A percentile compares a stretch with the other conserved stretches of the same genome.
phyloP scores from a whole-genome alignment of 2,888 invertebrate species.

The Leucophenga montana region DNA sequence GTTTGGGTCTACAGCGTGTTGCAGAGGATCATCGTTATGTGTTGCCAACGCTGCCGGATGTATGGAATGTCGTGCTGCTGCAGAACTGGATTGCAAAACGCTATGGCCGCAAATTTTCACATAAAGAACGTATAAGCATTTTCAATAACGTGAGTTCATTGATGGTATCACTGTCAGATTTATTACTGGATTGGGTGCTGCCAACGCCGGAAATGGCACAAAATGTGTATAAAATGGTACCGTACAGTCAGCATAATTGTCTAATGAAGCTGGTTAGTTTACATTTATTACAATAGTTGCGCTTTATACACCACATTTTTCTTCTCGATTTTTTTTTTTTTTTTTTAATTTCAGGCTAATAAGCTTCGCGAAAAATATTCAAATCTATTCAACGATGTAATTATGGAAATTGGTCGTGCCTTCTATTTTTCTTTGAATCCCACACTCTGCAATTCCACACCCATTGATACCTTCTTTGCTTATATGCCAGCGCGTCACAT shows the following conservation, averaged over 20 bases:
- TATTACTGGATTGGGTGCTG: constrained; percentile 30
- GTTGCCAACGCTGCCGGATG: constrained; percentile 63
- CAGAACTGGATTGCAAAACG: constrained; percentile 62
- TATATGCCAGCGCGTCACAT: constrained; percentile 62
- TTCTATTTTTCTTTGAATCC: constrained; percentile 62
- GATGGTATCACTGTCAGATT: constrained; percentile 44
- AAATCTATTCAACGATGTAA: constrained; percentile 43
- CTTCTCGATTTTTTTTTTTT: constrained; percentile 1
- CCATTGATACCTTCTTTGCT: constrained; percentile 59
- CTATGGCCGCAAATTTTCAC: constrained; percentile 60
- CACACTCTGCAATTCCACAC: constrained; percentile 50
- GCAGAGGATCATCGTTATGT: constrained; percentile 63
- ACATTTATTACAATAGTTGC: background rate
- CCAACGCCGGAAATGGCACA: constrained; percentile 41
- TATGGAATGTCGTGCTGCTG: constrained; percentile 59
- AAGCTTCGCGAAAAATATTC: constrained; percentile 41
- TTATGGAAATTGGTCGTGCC: constrained; percentile 56
- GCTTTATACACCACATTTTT: background rate
- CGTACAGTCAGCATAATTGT: constrained; percentile 47
- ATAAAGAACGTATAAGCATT: constrained; percentile 39
- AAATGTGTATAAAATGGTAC: constrained; percentile 39
- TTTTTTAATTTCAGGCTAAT: constrained; percentile 39
- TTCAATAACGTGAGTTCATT: constrained; percentile 40
- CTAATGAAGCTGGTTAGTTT: constrained; percentile 47
- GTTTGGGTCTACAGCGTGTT: constrained; percentile 53